Evolutionary conservation across 2,113 vertebrate species (phyloP), one percentile per base, ranked within the genome.

Genomic region (Ornithorhynchus anatinus): DNA sequence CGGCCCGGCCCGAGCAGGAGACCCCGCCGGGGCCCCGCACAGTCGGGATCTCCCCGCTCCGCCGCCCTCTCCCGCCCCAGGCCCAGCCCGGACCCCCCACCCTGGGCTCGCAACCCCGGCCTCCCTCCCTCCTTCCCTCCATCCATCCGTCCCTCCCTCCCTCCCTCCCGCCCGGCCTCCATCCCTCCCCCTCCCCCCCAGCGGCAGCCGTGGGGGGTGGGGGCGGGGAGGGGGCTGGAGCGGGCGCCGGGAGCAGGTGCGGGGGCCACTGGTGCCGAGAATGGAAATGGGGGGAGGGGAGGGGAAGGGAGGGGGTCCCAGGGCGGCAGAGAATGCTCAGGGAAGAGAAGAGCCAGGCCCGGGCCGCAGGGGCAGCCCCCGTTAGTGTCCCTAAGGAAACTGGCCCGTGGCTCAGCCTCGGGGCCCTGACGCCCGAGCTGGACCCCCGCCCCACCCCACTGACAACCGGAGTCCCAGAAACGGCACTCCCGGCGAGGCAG

Each of bases 21-120:
- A 25, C n/a, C 53, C 59, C 29, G 72, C 57, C 63, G 63, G 66
- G 51, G 17, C 31, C 52, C 73, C 67, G 59, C 50, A 32, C 51
- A 2, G 23, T 29, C 15, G 31, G 72, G 69, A 80, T 72, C 77
- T 75, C 77, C 73, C 83, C 70, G 12, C 13, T n/a, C 22, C 32
- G 25, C n/a, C n/a, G 35, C 27, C 7, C 29, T 20, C 8, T n/a
- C 16, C 14, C 11, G 3, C 13, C 23, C 43, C 23, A 14, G 13
- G 10, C 17, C 29, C 23, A 4, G 14, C 10, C 14, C 25, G 11
- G 7, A 8, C 7, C 8, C 44, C 25, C 20, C 22, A 10, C 8
- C 12, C 15, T 16, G 13, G 5, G 6, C 11, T 22, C 23, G 5
- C 19, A 19, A 22, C 7, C 13, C 8, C 4, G 2, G 10, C 43